Conservation (phyloP, 92 coral and sea anemone species). For the Meandrina meandrites region DNA sequence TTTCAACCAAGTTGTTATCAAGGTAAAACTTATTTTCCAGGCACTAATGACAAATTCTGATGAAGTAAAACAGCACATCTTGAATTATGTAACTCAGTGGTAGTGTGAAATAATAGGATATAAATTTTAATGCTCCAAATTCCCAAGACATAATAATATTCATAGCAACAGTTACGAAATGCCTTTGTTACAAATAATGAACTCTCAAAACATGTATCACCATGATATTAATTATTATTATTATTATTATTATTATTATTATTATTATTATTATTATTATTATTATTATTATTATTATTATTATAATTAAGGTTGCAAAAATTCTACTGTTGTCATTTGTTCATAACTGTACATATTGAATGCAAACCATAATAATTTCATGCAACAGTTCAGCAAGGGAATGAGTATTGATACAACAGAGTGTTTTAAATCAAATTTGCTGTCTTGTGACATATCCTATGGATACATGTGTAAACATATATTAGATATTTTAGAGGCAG, state of each 20-base stretch:
- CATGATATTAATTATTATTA: not conserved
- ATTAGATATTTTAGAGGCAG: not conserved
- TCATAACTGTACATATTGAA: not conserved
- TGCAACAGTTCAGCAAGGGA: not conserved
- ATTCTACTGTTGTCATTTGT: not conserved
- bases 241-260: not conserved
- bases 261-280: not conserved
- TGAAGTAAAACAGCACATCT: not conserved
- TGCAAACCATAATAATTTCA: not conserved
- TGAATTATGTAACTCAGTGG: not conserved
- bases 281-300: not conserved
- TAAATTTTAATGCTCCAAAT: not conserved
- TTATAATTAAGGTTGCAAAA: not conserved
- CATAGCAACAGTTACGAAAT: not conserved
- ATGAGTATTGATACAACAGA: not conserved
- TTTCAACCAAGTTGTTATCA: not conserved
- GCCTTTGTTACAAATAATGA: not conserved
- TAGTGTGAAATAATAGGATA: not conserved
- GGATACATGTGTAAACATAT: slow-evolving; percentile 6
- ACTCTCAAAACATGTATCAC: not conserved
- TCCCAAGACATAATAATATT: not conserved
- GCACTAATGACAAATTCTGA: not conserved
- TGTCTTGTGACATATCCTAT: slow-evolving; percentile 2
- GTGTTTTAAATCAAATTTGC: not conserved
- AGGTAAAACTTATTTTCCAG: not conserved